phyloP scores from a whole-genome alignment of 2,797 vertebrate species.

The Oreortyx pictus region DNA sequence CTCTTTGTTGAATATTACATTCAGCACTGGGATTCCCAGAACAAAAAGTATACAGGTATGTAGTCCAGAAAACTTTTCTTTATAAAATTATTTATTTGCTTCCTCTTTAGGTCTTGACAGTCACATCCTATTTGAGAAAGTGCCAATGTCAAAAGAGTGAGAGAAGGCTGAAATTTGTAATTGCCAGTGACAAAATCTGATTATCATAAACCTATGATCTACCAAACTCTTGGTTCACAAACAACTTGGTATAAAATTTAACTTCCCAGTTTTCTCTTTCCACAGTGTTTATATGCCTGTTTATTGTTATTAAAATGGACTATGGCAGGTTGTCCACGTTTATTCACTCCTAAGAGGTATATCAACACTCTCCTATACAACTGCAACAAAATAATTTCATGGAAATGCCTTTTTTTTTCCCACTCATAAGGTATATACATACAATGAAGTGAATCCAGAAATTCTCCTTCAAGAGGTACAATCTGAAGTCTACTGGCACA shows the following conservation, averaged over 20 bases:
- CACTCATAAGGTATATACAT: background rate
- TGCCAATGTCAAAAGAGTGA: rapidly evolving
- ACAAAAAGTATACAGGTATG: too few relatives aligned
- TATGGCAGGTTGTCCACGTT: background rate
- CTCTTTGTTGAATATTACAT: too few relatives aligned
- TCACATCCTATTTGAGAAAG: background rate
- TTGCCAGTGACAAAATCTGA: background rate
- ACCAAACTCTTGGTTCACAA: background rate
- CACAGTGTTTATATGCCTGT: rapidly evolving
- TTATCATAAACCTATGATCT: rapidly evolving
- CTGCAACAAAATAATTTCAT: background rate
- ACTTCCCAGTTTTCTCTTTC: background rate
- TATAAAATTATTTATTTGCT: background rate
- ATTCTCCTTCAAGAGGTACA: background rate
- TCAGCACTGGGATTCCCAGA: too few relatives aligned
- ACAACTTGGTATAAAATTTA: background rate
- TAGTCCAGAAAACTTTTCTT: too few relatives aligned
- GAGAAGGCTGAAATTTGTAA: background rate
- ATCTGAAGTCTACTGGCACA: background rate
- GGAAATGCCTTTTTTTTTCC: background rate
- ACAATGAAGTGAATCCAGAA: background rate
- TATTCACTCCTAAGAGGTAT: background rate
- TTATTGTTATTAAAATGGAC: background rate
- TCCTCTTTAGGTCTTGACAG: background rate
- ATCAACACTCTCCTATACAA: background rate